phyloP scores from a whole-genome alignment of 1,140 invertebrate genomes.

The Bathynomus jamesi region DNA sequence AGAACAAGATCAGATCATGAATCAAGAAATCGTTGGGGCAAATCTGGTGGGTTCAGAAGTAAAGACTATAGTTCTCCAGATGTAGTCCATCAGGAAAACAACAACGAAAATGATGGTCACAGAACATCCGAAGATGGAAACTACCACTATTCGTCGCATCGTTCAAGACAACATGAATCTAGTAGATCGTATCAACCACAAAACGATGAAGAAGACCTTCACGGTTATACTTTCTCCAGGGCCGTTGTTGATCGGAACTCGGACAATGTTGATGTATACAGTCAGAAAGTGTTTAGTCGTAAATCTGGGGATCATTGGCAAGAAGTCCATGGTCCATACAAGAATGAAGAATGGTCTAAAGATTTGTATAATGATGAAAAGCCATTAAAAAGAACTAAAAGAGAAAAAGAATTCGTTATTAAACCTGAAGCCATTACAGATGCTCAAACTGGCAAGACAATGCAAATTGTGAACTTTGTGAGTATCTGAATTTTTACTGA shows the following conservation, averaged over 20 bases:
- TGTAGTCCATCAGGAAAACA: too few species aligned
- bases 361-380: not conserved
- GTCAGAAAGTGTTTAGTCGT: not conserved
- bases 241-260: slow-evolving; percentile 16
- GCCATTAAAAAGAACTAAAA: slow-evolving; percentile 46
- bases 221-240: slow-evolving; percentile 5
- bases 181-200: too few species aligned
- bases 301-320: not conserved
- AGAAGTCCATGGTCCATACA: not conserved
- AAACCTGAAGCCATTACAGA: slow-evolving; percentile 57
- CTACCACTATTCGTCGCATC: too few species aligned
- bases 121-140: too few species aligned
- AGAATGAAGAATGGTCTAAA: not conserved
- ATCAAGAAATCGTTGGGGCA: not conserved
- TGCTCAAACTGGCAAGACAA: slow-evolving; percentile 59
- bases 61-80: not conserved
- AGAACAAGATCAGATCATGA: not conserved
- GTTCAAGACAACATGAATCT: too few species aligned
- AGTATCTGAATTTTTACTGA: too few species aligned
- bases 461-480: slow-evolving; percentile 68
- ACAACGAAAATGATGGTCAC: too few species aligned
- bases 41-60: not conserved
- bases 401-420: slow-evolving; percentile 64
- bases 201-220: not conserved
- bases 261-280: slow-evolving; percentile 11